Percentiles rank a stretch among this genome's conserved stretches.
These are phyloP conservation scores for Phenacoccus solenopsis DNA, from an alignment of 1,140 invertebrate genomes.

Conservation along the genomic window DNA sequence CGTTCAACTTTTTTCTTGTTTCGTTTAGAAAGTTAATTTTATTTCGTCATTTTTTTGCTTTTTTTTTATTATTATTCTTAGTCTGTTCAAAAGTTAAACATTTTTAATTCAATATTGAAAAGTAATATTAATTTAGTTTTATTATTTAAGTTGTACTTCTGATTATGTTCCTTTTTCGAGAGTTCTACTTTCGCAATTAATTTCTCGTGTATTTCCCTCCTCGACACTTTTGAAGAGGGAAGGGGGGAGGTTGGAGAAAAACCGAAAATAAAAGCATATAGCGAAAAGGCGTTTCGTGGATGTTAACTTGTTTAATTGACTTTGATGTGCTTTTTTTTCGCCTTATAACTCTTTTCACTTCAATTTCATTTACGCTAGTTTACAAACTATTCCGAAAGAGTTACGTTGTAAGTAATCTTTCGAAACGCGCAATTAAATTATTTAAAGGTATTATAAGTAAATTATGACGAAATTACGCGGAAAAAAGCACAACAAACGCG, in stretches of 20 bases:
- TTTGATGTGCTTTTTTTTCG: not conserved
- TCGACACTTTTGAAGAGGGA: not conserved
- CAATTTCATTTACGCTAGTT: not conserved
- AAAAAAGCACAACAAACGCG: not conserved
- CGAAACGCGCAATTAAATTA: not conserved
- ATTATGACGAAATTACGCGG: not conserved
- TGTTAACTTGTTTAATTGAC: constrained; percentile 4
- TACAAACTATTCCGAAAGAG: not conserved
- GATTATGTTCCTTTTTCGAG: constrained; percentile 12
- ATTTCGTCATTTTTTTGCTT: not conserved
- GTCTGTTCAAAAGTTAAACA: constrained; percentile 3
- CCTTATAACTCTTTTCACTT: not conserved
- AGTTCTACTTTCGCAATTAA: constrained; percentile 11
- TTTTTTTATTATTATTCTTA: not conserved
- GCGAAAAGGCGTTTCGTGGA: not conserved
- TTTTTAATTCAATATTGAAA: constrained; percentile 18
- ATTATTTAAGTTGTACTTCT: constrained; percentile 12
- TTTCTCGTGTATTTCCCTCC: not conserved
- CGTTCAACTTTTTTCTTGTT: constrained; percentile 11
- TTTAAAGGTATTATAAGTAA: not conserved
- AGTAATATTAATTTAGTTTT: constrained; percentile 15
- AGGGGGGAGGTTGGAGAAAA: too few relatives aligned
- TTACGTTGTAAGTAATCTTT: not conserved
- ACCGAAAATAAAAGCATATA: not conserved
- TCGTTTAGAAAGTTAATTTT: constrained; percentile 15